phyloP scores from a whole-genome alignment of 30 jellyfish, hydroid and myxozoan genomes.

The Hydractinia symbiolongicarpus region DNA sequence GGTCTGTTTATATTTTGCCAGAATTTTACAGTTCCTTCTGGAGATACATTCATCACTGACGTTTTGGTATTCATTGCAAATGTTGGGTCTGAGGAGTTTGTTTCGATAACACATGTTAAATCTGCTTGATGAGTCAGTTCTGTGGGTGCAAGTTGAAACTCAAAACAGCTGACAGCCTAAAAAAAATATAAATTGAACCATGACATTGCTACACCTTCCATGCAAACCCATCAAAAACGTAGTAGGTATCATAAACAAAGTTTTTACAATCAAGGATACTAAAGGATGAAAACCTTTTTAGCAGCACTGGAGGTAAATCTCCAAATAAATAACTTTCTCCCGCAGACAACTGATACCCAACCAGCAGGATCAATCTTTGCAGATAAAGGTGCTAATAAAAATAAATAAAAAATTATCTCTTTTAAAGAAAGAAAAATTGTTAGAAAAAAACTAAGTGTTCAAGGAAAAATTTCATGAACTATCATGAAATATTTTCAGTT shows the following conservation, averaged over 20 bases:
- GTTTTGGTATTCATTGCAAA: constrained; percentile 28
- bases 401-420: neutral
- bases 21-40: constrained; percentile 71
- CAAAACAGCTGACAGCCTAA: constrained; percentile 63
- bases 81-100: constrained; percentile 22
- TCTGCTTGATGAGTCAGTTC: constrained; percentile 78
- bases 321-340: constrained; percentile 59
- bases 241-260: no score
- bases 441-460: neutral
- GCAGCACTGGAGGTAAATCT: constrained; percentile 43
- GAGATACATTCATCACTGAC: constrained; percentile 64
- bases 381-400: constrained; percentile 39
- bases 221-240: no score
- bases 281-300: constrained; percentile 43
- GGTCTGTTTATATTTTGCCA: constrained; percentile 84
- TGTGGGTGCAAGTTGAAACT: constrained; percentile 62
- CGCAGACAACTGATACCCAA: constrained; percentile 73
- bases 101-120: constrained; percentile 56
- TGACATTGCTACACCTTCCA: neutral
- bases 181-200: neutral
- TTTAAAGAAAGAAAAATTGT: neutral
- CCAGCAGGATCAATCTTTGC: constrained; percentile 64
- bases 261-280: no score
- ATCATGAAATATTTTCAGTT: neutral
- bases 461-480: neutral